Percentiles rank a stretch among this genome's conserved stretches.
Conservation (phyloP, 2,888 invertebrate genomes). For the Coecobrya sp. region DNA sequence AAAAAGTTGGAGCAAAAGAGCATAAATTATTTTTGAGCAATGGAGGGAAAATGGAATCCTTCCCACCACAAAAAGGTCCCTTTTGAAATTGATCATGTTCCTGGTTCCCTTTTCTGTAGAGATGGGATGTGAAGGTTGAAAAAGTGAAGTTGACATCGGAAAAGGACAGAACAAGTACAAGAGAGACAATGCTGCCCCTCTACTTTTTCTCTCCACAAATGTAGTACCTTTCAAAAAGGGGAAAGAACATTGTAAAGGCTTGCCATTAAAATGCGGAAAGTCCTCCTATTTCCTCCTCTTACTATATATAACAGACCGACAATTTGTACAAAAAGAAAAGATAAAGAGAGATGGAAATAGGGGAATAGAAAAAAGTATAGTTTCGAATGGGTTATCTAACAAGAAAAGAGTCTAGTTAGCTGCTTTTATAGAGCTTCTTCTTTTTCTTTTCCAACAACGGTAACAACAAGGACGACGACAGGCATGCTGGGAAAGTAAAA, state of each 20-base stretch:
- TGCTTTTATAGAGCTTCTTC: too few relatives aligned
- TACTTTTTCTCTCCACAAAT: neutral
- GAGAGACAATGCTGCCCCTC: neutral
- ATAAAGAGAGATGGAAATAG: neutral
- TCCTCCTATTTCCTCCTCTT: conserved; percentile 11
- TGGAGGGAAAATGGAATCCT: neutral
- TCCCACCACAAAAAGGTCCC: neutral
- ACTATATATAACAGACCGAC: conserved; percentile 15
- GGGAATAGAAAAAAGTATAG: neutral
- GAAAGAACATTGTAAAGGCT: neutral
- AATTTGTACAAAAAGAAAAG: conserved; percentile 15
- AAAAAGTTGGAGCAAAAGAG: too few relatives aligned
- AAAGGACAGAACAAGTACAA: neutral
- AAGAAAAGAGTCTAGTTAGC: too few relatives aligned
- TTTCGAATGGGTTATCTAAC: too few relatives aligned
- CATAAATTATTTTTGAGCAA: too few relatives aligned
- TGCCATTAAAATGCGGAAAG: conserved; percentile 38
- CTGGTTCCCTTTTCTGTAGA: neutral
- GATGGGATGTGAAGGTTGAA: neutral
- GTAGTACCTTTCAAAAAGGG: neutral
- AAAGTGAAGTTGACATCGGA: conserved; percentile 25
- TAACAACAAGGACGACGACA: neutral
- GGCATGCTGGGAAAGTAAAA: neutral
- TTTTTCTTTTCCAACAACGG: neutral
- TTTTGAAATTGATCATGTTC: neutral